Conservation (phyloP, 2,113 vertebrate species). For the Cranoglanis bouderius region DNA sequence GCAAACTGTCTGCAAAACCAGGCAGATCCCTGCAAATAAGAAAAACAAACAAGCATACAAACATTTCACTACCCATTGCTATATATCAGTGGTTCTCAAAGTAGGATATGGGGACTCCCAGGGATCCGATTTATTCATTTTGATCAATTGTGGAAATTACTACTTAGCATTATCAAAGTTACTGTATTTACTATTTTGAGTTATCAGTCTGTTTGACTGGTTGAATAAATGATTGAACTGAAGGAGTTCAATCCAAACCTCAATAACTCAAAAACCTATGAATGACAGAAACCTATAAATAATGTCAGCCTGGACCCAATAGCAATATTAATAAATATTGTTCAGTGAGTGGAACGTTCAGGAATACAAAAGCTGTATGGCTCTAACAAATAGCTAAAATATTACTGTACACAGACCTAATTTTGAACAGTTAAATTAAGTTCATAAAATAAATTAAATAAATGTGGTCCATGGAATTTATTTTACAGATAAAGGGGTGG, state of each 20-base stretch:
- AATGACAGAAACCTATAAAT: neutral
- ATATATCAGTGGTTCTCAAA: neutral
- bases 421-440: neutral
- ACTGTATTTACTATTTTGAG: neutral
- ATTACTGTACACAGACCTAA: neutral
- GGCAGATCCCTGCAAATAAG: conserved; percentile 59
- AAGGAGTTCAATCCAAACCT: neutral
- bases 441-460: neutral
- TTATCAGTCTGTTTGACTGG: neutral
- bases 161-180: neutral
- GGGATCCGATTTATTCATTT: neutral
- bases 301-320: neutral
- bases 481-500: neutral
- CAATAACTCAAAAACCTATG: neutral
- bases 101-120: too few relatives aligned
- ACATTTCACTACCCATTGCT: neutral
- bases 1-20: conserved; percentile 57
- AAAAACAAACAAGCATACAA: neutral
- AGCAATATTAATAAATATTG: neutral
- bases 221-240: neutral
- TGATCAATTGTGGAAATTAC: neutral
- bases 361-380: neutral
- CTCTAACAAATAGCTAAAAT: neutral
- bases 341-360: neutral
- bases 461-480: too few relatives aligned